These are phyloP conservation scores for Xyrauchen texanus DNA, from an alignment of 2,113 vertebrate genomes.

Conservation along the genomic window DNA sequence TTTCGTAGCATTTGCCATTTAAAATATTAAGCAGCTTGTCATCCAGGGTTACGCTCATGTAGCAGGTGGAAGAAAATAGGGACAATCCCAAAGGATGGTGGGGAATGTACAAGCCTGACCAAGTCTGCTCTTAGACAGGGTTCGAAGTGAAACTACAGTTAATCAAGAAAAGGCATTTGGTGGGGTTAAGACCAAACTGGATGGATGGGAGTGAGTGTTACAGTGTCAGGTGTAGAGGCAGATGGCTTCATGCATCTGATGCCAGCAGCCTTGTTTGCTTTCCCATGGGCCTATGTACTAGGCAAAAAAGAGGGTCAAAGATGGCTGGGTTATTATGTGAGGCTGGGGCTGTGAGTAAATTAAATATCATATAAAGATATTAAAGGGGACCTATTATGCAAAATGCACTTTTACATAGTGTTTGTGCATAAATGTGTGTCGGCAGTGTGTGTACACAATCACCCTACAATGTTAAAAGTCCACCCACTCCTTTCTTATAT, in stretches of 20 bases:
- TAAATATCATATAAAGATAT: not conserved
- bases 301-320: constrained; percentile 19
- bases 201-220: constrained; percentile 24
- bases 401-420: too few species aligned
- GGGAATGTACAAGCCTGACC: not conserved
- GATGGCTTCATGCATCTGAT: constrained; percentile 48
- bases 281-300: constrained; percentile 35
- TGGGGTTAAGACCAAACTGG: constrained; percentile 14
- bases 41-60: constrained; percentile 22
- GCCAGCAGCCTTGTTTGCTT: constrained; percentile 34
- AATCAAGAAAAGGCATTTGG: constrained; percentile 12
- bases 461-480: too few species aligned
- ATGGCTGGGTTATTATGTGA: constrained; percentile 2
- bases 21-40: constrained; percentile 49
- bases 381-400: too few species aligned
- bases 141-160: constrained; percentile 19
- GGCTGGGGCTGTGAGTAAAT: not conserved
- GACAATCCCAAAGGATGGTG: constrained; percentile 7
- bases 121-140: not conserved
- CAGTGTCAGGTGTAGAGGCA: constrained; percentile 53
- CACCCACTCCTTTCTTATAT: too few species aligned
- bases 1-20: constrained; percentile 22
- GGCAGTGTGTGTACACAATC: too few species aligned
- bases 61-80: constrained; percentile 11
- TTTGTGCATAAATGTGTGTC: too few species aligned